Conservation (phyloP, 2,113 vertebrate species). For the Clarias magur region DNA sequence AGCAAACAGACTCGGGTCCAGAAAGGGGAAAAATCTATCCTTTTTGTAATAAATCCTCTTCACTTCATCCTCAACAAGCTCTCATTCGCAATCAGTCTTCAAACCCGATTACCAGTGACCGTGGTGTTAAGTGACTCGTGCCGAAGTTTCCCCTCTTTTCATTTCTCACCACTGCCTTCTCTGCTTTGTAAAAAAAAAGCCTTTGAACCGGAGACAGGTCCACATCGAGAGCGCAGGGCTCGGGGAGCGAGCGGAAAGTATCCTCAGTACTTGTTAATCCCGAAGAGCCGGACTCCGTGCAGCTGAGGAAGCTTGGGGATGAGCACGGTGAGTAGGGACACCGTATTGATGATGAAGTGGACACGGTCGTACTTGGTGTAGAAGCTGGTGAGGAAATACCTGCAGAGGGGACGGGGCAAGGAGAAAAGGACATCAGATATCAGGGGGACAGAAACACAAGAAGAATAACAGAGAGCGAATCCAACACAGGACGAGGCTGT, state of each 20-base stretch:
- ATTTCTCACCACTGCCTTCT: background rate
- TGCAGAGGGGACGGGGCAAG: constrained; percentile 56
- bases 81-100: background rate
- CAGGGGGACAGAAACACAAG: constrained; percentile 15
- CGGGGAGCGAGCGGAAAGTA: background rate
- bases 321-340: constrained; percentile 91
- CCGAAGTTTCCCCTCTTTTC: background rate
- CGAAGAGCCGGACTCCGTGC: constrained; percentile 94
- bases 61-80: background rate
- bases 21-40: background rate
- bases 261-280: constrained; percentile 94
- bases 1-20: background rate
- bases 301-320: constrained; percentile 97
- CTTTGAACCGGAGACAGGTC: background rate
- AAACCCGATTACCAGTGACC: background rate
- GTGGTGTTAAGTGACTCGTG: background rate
- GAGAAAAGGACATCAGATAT: no score
- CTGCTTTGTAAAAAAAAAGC: background rate
- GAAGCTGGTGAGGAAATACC: constrained; percentile 97
- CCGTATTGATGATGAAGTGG: constrained; percentile 94
- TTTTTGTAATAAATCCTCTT: background rate
- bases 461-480: background rate
- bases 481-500: background rate
- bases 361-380: constrained; percentile 95
- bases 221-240: background rate